Base-by-base conservation (phyloP, 1,140 invertebrate genomes). In the Uloborus diversus region DNA sequence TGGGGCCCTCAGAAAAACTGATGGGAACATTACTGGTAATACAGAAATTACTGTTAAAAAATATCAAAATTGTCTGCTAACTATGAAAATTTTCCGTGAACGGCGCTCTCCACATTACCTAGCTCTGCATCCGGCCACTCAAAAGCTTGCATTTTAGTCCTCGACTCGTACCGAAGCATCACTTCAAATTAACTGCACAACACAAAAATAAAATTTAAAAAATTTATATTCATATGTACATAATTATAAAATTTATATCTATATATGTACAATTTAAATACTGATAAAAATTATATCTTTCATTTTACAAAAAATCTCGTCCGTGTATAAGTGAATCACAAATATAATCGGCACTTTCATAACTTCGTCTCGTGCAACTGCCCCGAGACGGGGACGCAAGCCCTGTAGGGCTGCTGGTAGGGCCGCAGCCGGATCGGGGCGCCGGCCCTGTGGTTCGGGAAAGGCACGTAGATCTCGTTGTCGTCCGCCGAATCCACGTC, bases 401-500 rank as follows among this genome's bases (percentile, higher is more conserved):
- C 66, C 73, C 68, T 70, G 27, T 71, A 80, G 27, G 79, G 59
- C 20, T 62, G 61, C 32, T 70, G 79, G 32, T 80, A 80, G 11
- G 79, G 79, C 32, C 68, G 57, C 49, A 80, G 66, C 4, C 68
- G 57, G 47, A 80, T 80, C 4, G 47, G 79, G n/a, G 57, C 79
- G 20, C 42, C 65, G 0, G 42, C 68, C 7, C 79, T 42, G 27
- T 66, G 47, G 30, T 61, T 80, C 23, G 79, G 68, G 32, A 80
- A 80, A 56, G 68, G 66, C 32, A 80, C 68, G 56, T 80, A 70
- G 0, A 56, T 68, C 20, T 79, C 76, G 14, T 75, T 75, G 37
- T 85, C 84, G 56, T 85, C 85, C 9, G 83, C 84, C 13, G 85
- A 85, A 80, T 85, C 85, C 1, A 85, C 85, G 65, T 86, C 86